Evolutionary conservation across 2,797 vertebrate genomes (phyloP).

Genomic region (Gadopsis marmoratus): DNA sequence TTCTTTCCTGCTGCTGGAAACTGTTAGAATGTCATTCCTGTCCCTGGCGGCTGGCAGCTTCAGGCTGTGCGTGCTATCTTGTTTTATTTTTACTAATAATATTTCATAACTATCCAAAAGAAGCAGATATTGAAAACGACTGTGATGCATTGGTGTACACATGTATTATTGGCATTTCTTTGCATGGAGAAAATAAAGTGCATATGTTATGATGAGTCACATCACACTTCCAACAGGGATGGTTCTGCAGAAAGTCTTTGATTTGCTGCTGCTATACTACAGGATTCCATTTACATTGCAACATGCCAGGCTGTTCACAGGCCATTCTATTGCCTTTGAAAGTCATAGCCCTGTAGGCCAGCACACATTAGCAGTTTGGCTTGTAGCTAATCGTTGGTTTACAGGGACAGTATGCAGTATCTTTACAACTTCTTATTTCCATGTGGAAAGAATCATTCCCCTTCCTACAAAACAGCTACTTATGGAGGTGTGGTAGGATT

Average conservation of each 20-base stretch:
- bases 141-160: no score
- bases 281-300: no score
- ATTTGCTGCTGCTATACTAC: no score
- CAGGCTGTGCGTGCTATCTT: not conserved
- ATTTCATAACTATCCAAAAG: not conserved
- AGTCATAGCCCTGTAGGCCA: not conserved
- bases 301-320: no score
- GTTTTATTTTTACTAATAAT: not conserved
- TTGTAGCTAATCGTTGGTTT: not conserved
- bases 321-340: not conserved
- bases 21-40: not conserved
- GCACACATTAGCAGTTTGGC: not conserved
- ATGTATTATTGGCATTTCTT: no score
- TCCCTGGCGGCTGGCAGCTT: no score
- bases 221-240: no score
- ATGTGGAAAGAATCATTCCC: not conserved
- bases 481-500: not conserved
- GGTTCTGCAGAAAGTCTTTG: no score
- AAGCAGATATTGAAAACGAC: not conserved
- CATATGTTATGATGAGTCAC: no score
- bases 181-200: no score
- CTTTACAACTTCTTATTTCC: not conserved
- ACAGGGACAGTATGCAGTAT: not conserved
- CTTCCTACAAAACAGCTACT: not conserved
- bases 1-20: not conserved